Base-by-base conservation (phyloP, 2,113 vertebrate genomes). In the Suncus etruscus region DNA sequence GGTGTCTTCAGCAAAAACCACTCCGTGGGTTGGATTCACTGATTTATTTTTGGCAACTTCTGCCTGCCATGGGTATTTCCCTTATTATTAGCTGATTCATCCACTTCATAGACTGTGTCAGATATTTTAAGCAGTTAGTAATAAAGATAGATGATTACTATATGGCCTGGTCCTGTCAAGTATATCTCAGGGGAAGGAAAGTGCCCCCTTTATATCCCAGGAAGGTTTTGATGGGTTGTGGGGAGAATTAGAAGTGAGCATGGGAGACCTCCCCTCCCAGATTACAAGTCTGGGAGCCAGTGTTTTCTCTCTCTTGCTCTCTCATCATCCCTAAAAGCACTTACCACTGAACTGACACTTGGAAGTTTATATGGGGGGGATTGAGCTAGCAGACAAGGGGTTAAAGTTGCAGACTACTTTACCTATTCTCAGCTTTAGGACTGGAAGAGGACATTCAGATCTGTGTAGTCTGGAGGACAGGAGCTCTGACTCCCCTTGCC, bases 81-180 rank as follows among this genome's bases (percentile, higher is more conserved):
- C 89, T 93, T 92, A 78, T 91, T 87, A 91, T 94, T 91, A 94
- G 86, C 83, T 91, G 90, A 91, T 93, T 94, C 95, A 91, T 63
- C 88, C 1, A 27, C 83, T 87, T 90, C 50, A 61, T 11, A 63
- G 68, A 91, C 65, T 81, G 8, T 69, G n/a, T 90, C 69, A 88
- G 94, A 83, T 83, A 91, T 91, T 95, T 92, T 88, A 94, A 94
- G 94, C 69, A 87, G 29, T 47, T 76, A 7, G 32, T 81, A 74
- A 75, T 81, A 79, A 90, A 58, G 80, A 86, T 66, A 51, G 11
- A 27, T 76, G 31, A 3, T 88, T 74, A 90, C 91, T 90, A 79
- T 27, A 83, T 32, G 32, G 87, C 45, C 54, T 73, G 78, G 75
- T 76, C 78, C 25, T 51, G 4, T 51, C 80, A 80, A 51, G 61